A percentile compares a stretch with the other conserved stretches of the same genome.
phyloP scores from a whole-genome alignment of 2,113 vertebrate species.

The Myotis lucifugus region DNA sequence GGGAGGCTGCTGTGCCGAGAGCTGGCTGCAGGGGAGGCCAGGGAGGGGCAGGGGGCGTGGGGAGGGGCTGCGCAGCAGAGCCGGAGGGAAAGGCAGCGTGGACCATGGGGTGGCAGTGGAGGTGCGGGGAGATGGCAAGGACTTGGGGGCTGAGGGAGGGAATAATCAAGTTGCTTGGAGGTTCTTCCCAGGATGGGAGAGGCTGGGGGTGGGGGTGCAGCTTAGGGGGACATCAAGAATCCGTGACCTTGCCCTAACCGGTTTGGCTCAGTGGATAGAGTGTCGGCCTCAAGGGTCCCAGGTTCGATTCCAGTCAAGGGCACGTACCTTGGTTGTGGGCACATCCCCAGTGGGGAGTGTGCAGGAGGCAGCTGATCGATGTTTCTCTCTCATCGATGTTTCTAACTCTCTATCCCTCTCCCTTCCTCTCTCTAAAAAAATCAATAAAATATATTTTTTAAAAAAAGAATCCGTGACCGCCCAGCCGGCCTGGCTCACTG shows the following conservation, averaged over 20 bases:
- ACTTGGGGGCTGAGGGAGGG: not conserved
- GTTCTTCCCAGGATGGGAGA: not conserved
- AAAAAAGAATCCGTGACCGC: not conserved
- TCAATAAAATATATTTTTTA: too few species aligned
- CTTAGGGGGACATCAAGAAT: not conserved
- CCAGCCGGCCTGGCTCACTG: too few species aligned
- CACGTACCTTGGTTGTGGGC: too few species aligned
- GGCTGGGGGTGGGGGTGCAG: fast-evolving
- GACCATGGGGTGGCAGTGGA: fast-evolving
- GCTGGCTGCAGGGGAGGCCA: not conserved
- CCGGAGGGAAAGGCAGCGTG: not conserved
- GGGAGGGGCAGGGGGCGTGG: not conserved
- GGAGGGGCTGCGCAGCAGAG: not conserved
- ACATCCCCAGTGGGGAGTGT: too few species aligned
- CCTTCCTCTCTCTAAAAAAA: too few species aligned
- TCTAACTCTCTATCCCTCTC: too few species aligned
- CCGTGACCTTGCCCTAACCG: not conserved
- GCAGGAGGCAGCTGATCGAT: too few species aligned
- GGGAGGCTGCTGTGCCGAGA: not conserved
- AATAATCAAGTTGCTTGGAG: not conserved
- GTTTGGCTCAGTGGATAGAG: too few species aligned
- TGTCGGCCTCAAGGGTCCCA: too few species aligned
- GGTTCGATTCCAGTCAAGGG: too few species aligned
- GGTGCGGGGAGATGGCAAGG: too few species aligned
- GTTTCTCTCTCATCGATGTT: too few species aligned